Base-by-base conservation (phyloP, 2,888 invertebrate genomes). In the Baronia brevicornis region DNA sequence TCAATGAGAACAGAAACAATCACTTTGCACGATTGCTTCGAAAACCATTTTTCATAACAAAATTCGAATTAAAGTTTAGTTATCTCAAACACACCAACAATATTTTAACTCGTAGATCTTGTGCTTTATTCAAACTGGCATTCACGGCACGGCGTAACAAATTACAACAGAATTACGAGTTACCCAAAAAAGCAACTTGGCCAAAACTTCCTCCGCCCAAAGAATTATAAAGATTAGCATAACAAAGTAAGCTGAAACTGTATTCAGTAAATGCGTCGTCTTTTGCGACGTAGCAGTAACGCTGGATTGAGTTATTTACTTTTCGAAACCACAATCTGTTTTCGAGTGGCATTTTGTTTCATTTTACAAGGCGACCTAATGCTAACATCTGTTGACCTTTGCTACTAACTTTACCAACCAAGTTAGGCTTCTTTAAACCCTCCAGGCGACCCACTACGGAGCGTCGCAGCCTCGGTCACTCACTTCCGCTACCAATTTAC, bases 161-260 rank as follows among this genome's bases (percentile, higher is more conserved):
- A 78, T 79, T 77, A 73, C 69, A 69, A 67, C 66, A 59, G 64
- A 77, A 73, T 78, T 77, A 72, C 68, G 75, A 79, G 67, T 77
- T 79, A 72, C 67, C 62, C 67, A 78, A 77, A 78, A 79, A 79
- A 77, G 71, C 64, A 62, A 74, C 65, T 75, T 63, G 54, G 40
- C 53, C 51, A 49, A 64, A 79, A 79, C 66, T 79, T 77, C 53
- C 59, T 58, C 63, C 77, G 73, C 72, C 70, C 62, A 61, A 75
- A 79, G 78, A 79, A 82, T 80, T 80, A 78, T 78, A 70, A 74
- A 74, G 74, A 82, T 80, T 82, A 79, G 75, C 82, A 82, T 82
- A 80, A 82, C 82, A 80, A 82, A 79, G 79, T 78, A 69, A 75
- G 57, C 69, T 63, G 68, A 60, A 69, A 66, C 79, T 70, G 74